phyloP scores from a whole-genome alignment of 2,113 vertebrate genomes.

The Clupea harengus region DNA sequence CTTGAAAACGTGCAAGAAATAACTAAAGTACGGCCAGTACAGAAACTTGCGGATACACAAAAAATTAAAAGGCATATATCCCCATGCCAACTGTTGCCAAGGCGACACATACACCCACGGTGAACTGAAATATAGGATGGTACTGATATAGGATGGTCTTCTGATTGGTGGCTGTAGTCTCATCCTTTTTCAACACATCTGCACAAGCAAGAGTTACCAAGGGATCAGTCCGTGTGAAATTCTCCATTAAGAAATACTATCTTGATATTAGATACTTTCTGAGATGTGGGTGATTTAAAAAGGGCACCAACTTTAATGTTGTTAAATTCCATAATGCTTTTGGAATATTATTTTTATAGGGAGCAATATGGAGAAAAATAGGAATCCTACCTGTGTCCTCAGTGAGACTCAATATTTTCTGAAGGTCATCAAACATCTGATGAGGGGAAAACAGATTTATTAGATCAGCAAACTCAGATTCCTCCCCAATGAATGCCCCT shows the following conservation, averaged over 20 bases:
- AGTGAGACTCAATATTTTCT: constrained; percentile 68
- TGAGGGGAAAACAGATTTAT: not conserved
- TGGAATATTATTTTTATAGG: not conserved
- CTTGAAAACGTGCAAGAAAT: too few species aligned
- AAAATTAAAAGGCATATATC: constrained; percentile 48
- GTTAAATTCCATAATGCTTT: too few species aligned
- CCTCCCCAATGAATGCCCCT: not conserved
- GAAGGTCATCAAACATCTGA: constrained; percentile 75
- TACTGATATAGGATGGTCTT: not conserved
- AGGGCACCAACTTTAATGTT: too few species aligned
- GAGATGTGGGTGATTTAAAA: too few species aligned
- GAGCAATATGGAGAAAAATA: not conserved
- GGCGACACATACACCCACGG: constrained; percentile 58
- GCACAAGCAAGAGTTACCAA: not conserved
- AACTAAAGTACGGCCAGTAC: too few species aligned
- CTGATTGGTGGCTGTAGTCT: not conserved
- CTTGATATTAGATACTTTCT: too few species aligned
- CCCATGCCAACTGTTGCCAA: constrained; percentile 60
- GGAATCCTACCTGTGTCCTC: constrained; percentile 30
- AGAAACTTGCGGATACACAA: not conserved
- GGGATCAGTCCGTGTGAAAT: not conserved
- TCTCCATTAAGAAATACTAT: too few species aligned
- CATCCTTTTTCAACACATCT: not conserved
- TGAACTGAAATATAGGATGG: constrained; percentile 49
- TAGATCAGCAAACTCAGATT: not conserved